A percentile compares a stretch with the other conserved stretches of the same genome.
These are phyloP conservation scores for Microtus montanus DNA, from an alignment of 2,113 vertebrate genomes.

Conservation along the genomic window DNA sequence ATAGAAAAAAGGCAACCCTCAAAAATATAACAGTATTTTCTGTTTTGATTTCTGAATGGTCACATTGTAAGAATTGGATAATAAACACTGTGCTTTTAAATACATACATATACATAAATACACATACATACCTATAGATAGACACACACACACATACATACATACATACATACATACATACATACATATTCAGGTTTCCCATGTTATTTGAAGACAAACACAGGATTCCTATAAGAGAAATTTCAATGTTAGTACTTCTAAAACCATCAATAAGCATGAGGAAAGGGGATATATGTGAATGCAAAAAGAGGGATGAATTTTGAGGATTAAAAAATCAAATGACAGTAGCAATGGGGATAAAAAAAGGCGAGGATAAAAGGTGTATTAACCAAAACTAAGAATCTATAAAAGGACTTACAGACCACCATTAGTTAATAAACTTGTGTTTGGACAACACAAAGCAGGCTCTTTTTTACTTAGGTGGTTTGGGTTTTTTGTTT, in stretches of 20 bases:
- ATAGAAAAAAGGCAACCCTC: too few species aligned
- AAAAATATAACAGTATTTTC: too few species aligned
- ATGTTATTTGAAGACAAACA: background rate
- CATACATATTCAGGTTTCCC: too few species aligned
- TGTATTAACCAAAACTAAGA: too few species aligned
- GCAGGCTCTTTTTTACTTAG: background rate
- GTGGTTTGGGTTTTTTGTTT: background rate
- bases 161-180: too few species aligned
- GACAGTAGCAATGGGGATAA: too few species aligned
- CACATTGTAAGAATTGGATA: background rate
- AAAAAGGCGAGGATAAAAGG: too few species aligned
- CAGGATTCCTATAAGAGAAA: background rate
- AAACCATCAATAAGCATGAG: background rate
- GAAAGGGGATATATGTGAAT: background rate
- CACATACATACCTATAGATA: too few species aligned
- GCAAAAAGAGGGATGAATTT: background rate
- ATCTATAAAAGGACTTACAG: too few species aligned
- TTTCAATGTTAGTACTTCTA: background rate
- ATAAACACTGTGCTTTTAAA: background rate
- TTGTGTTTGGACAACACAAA: background rate
- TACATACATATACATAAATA: background rate
- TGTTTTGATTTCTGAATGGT: too few species aligned
- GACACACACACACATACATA: too few species aligned
- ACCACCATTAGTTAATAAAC: too few species aligned
- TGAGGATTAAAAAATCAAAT: background rate